A percentile compares a stretch with the other conserved stretches of the same genome.
These are phyloP conservation scores for Phrynocephalus guinanensis DNA, from an alignment of 2,797 vertebrate genomes.

Conservation along the genomic window DNA sequence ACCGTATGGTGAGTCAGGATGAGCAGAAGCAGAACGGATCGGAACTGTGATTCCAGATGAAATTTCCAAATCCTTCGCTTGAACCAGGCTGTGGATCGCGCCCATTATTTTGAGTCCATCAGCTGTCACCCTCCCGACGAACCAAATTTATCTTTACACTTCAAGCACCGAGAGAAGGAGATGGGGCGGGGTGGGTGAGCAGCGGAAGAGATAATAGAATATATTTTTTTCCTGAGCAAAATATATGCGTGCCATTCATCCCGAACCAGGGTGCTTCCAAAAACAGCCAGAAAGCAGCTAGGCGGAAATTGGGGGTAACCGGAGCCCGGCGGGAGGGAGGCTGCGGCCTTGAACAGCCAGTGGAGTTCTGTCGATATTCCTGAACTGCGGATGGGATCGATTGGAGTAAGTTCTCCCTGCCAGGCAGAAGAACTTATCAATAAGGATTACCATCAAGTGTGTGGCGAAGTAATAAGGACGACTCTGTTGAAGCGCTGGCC, in stretches of 20 bases:
- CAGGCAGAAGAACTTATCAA: background rate
- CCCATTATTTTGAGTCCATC: background rate
- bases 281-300: background rate
- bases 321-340: background rate
- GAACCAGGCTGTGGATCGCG: background rate
- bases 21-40: background rate
- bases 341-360: background rate
- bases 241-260: background rate
- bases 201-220: too few relatives aligned
- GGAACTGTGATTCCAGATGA: background rate
- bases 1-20: background rate
- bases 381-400: background rate
- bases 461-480: background rate
- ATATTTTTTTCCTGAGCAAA: background rate
- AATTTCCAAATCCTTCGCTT: background rate
- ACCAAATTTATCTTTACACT: too few relatives aligned
- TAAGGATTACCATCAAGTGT: conserved; percentile 8
- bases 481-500: background rate
- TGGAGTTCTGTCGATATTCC: background rate
- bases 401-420: background rate
- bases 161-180: too few relatives aligned
- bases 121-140: background rate
- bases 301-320: too few relatives aligned
- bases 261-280: background rate
- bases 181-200: background rate